Evolutionary conservation across 2,888 invertebrate genomes (phyloP), one percentile per base, ranked within the genome.

Genomic region (Tortricodes alternella): DNA sequence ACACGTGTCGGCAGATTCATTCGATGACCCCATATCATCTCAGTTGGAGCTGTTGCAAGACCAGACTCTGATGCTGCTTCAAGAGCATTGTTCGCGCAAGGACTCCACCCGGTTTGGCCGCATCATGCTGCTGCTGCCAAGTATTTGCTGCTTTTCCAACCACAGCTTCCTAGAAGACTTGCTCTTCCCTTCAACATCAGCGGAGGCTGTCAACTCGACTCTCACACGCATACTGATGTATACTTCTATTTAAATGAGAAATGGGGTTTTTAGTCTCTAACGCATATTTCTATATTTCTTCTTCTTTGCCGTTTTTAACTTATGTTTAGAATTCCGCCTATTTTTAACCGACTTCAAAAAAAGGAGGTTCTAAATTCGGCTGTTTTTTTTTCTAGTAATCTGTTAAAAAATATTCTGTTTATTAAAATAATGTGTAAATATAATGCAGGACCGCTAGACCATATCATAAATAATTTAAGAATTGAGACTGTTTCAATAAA

Each of bases 41-140:
- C 92, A 94, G 63, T 89, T 94, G 59, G 93, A 92, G 65, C 91
- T 94, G 39, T 82, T 96, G 0, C 97, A 97, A 85, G 96, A 97
- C 65, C 96, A 96, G 77, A 95, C 95, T 0, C 93, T 96, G 58
- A 90, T 94, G 3, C 94, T 95, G 81, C 86, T 97, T 18, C 94
- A 95, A 67, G 95, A 95, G 66, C 94, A 96, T 74, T 94, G 94
- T 68, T 71, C 78, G 0, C 68, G 76, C 9, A 84, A 82, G 53
- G 81, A 83, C 7, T 80, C 92, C 0, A 87, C 92, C 0, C 90
- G 96, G 15, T 94, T 96, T 64, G 96, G 95, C 0, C 94, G 94
- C 64, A 83, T 97, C 2, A 89, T 97, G 64, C 85, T 96, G 2
- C 89, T 96, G 1, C 81, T 97, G 50, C 95, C 96, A 1, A 92